Percentiles rank a stretch among this genome's conserved stretches.
Evolutionary conservation across 2,888 invertebrate species (phyloP).

Genomic region (Drosophila phalerata): DNA sequence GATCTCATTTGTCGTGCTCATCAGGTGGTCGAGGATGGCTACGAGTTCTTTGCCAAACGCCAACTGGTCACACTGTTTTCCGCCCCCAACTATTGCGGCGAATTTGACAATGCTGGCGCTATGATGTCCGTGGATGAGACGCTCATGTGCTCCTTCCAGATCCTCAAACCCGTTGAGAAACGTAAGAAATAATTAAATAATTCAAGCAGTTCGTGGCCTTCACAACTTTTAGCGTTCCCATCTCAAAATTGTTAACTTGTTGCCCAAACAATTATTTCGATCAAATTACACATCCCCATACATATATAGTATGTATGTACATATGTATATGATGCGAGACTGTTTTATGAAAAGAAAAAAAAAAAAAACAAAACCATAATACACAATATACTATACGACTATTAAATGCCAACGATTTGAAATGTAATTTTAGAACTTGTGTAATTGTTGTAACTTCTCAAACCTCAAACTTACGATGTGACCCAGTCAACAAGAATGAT

Average conservation of each 20-base stretch:
- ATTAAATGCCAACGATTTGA: not conserved
- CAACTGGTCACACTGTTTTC: slow-evolving; percentile 95
- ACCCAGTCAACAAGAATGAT: slow-evolving; percentile 21
- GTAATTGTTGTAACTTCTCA: not conserved
- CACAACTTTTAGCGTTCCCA: slow-evolving; percentile 5
- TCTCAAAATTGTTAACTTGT: slow-evolving; percentile 35
- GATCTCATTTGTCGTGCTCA: slow-evolving; percentile 99
- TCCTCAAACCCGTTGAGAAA: slow-evolving; percentile 65
- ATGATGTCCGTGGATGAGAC: slow-evolving; percentile 99
- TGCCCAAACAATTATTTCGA: not conserved
- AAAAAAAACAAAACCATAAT: not conserved
- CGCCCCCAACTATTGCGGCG: slow-evolving; percentile 94
- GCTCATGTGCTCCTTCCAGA: slow-evolving; percentile 96
- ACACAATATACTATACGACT: not conserved
- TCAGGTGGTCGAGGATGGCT: slow-evolving; percentile 98
- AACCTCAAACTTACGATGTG: slow-evolving; percentile 1
- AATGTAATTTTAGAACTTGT: not conserved
- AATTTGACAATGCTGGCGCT: slow-evolving; percentile 93
- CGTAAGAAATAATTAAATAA: slow-evolving; percentile 60
- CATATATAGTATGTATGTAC: not conserved
- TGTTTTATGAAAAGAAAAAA: not conserved
- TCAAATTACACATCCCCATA: slow-evolving; percentile 1
- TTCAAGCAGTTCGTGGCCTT: not conserved
- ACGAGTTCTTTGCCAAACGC: slow-evolving; percentile 97
- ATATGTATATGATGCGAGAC: not conserved